These are phyloP conservation scores for Philhelius pedissequus DNA, from an alignment of 2,888 invertebrate genomes.

Conservation along the genomic window DNA sequence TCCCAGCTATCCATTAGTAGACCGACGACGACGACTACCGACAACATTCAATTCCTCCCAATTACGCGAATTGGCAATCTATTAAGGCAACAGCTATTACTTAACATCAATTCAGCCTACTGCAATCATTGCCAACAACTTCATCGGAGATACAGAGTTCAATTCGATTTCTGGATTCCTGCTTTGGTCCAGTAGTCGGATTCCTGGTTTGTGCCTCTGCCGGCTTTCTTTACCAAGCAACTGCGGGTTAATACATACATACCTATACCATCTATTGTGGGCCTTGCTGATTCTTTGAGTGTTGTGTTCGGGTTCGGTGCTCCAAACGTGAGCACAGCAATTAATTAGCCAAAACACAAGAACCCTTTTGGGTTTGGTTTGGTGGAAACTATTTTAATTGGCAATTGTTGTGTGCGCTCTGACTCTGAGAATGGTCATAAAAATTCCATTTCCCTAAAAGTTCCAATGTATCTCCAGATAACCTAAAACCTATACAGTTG, in stretches of 20 bases:
- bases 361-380: slow-evolving; percentile 71
- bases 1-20: slow-evolving; percentile 47
- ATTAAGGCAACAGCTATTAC: slow-evolving; percentile 71
- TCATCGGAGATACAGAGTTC: slow-evolving; percentile 69
- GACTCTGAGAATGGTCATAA: slow-evolving; percentile 73
- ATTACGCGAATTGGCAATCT: slow-evolving; percentile 67
- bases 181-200: slow-evolving; percentile 28
- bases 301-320: slow-evolving; percentile 42
- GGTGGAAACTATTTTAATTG: slow-evolving; percentile 75
- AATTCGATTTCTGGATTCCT: slow-evolving; percentile 49
- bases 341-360: slow-evolving; percentile 75
- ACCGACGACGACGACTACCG: slow-evolving; percentile 26
- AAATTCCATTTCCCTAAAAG: slow-evolving; percentile 70
- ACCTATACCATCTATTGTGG: slow-evolving; percentile 10
- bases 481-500: background rate
- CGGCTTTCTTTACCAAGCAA: background rate
- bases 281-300: slow-evolving; percentile 51
- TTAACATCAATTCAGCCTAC: slow-evolving; percentile 72
- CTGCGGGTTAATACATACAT: background rate
- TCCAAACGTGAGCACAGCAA: slow-evolving; percentile 74
- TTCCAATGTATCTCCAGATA: background rate
- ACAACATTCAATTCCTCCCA: slow-evolving; percentile 57
- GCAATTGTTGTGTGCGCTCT: slow-evolving; percentile 75
- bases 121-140: slow-evolving; percentile 72
- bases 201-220: slow-evolving; percentile 11